Conservation (phyloP, 2,797 vertebrate species). For the Schizopygopsis malacanthus region DNA sequence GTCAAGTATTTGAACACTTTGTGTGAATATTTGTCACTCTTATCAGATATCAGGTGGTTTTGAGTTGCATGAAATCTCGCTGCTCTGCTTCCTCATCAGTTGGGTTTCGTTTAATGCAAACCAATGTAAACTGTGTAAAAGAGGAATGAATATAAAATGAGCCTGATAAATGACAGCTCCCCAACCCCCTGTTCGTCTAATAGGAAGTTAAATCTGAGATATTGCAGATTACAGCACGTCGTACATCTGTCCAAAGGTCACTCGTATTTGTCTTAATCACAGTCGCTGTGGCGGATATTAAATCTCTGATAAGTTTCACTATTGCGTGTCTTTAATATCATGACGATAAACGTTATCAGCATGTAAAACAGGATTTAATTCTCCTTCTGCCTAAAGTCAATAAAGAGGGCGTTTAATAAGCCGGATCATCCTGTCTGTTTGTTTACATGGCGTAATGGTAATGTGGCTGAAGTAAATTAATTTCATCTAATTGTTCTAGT, state of each 20-base stretch:
- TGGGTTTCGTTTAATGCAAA: slow-evolving; percentile 51
- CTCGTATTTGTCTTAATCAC: slow-evolving; percentile 60
- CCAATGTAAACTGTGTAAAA: slow-evolving; percentile 57
- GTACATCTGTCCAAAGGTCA: slow-evolving; percentile 65
- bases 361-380: slow-evolving; percentile 18
- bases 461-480: not conserved
- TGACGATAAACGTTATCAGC: slow-evolving; percentile 28
- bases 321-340: slow-evolving; percentile 35
- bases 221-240: slow-evolving; percentile 15
- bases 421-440: not conserved
- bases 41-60: slow-evolving; percentile 19
- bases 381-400: slow-evolving; percentile 8
- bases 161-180: slow-evolving; percentile 58
- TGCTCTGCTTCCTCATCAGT: slow-evolving; percentile 50
- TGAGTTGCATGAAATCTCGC: not conserved
- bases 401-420: slow-evolving; percentile 15
- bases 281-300: slow-evolving; percentile 55
- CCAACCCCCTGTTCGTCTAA: not conserved
- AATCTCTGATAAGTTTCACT: slow-evolving; percentile 37
- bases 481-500: not conserved
- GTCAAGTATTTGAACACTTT: not conserved
- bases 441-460: not conserved
- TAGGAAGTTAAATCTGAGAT: slow-evolving; percentile 33
- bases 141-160: slow-evolving; percentile 42
- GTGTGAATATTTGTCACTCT: slow-evolving; percentile 11